Evolutionary conservation across 2,888 invertebrate species (phyloP).

Genomic region (Ptychoptera albimana): DNA sequence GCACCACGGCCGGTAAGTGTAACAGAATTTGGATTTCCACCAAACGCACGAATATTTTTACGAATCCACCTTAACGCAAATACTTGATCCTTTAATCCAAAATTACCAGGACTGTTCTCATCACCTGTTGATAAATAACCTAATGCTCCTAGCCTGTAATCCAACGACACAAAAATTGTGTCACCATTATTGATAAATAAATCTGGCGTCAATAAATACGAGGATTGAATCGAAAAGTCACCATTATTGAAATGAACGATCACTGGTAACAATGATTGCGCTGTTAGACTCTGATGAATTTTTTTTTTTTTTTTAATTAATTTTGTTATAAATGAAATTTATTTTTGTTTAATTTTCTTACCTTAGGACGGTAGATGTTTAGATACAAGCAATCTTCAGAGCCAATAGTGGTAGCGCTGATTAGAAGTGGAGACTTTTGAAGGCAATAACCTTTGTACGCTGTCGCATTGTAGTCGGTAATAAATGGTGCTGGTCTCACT

Average conservation of each 20-base stretch:
- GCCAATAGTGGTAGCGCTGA: constrained; percentile 17
- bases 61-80: constrained; percentile 32
- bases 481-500: no score
- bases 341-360: constrained; percentile 10
- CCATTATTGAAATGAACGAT: constrained; percentile 24
- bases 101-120: constrained; percentile 32
- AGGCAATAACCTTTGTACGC: constrained; percentile 26
- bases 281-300: no score
- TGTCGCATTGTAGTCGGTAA: constrained; percentile 14
- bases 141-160: constrained; percentile 26
- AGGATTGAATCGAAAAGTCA: constrained; percentile 17
- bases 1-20: constrained; percentile 35
- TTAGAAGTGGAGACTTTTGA: constrained; percentile 29
- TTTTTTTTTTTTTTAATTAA: neutral
- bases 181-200: constrained; percentile 30
- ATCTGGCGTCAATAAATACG: constrained; percentile 25
- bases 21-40: constrained; percentile 28
- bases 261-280: constrained; percentile 12
- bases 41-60: constrained; percentile 29
- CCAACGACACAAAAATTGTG: constrained; percentile 26
- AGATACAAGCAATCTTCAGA: constrained; percentile 35
- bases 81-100: constrained; percentile 34
- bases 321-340: neutral
- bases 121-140: constrained; percentile 34
- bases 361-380: constrained; percentile 32